Evolutionary conservation across 2,113 vertebrate species (phyloP).

Genomic region (Pseudopodoces humilis): DNA sequence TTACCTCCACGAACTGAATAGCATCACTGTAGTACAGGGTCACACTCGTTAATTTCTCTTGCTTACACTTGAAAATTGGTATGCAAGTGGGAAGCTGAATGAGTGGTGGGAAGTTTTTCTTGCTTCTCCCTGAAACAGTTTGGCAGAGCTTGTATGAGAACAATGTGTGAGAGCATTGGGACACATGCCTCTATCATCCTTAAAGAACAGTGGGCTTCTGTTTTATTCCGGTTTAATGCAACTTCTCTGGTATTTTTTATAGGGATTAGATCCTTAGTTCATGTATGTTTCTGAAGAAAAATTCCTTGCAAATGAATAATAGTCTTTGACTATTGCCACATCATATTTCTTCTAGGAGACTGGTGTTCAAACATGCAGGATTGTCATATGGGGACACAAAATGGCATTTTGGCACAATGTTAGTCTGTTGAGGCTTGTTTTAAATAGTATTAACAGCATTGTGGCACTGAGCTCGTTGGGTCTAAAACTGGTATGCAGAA

Average conservation of each 20-base stretch:
- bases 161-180: background rate
- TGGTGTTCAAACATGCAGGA: background rate
- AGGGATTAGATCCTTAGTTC: constrained; percentile 17
- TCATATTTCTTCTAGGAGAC: background rate
- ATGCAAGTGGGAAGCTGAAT: constrained; percentile 59
- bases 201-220: background rate
- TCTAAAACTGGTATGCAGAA: background rate
- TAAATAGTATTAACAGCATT: background rate
- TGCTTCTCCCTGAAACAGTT: background rate
- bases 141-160: constrained; percentile 9
- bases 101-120: constrained; percentile 6
- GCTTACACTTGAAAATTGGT: constrained; percentile 4
- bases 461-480: background rate
- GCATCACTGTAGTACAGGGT: background rate
- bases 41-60: background rate
- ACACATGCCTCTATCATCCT: background rate
- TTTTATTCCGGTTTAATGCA: constrained; percentile 16
- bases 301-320: background rate
- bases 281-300: background rate
- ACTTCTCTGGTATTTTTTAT: constrained; percentile 10
- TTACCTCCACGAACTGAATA: background rate
- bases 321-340: background rate
- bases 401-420: background rate
- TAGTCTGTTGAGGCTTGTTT: background rate
- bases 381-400: background rate